Base-by-base conservation (phyloP, 1,140 invertebrate species). In the Bradynema listronoti region DNA sequence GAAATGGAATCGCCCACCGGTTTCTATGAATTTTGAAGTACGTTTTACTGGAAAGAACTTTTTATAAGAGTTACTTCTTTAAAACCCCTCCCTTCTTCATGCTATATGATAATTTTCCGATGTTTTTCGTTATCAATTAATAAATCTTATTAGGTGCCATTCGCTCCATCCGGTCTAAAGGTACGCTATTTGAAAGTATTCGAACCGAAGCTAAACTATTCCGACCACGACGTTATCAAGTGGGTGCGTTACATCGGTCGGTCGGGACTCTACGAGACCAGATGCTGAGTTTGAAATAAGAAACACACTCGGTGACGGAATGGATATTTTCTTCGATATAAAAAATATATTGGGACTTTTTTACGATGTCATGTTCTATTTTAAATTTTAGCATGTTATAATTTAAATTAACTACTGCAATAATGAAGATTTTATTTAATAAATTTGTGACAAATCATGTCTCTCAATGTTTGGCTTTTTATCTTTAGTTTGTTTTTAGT, bases 21-120 rank as follows among this genome's bases (percentile, higher is more conserved):
- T 99, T 72, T 98, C 94, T 0, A 99, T 99, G 95, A 97, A 95
- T 81, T 99, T 99, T 80, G 94, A 99, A 82, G 92, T 97, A 75
- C 67, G 16, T 58, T 9, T 66, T 58, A 16, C 49, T 16, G 4
- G 16, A 39, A 11, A 11, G 11, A 11, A 11, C 11, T 19, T 19
- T 47, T 47, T 16, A 16, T 16, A 47, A 9, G 7, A 9, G 9
- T 47, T 47, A 47, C 7, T 9, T 47, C n/a, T 19, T 9, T 47
- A 19, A 7, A 9, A 54, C 52, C 6, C 7, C 27, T 52, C 11
- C 25, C 29, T 14, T 50, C 7, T 61, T 59, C 11, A 14, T 39
- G 14, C 36, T 39, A 19, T 19, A 14, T 19, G 14, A 39, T 39
- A 14, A 39, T 19, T 49, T 24, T 24, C 25, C 22, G 22, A 55